Evolutionary conservation across 1,140 invertebrate genomes (phyloP).

Genomic region (Drosophila ironensis): DNA sequence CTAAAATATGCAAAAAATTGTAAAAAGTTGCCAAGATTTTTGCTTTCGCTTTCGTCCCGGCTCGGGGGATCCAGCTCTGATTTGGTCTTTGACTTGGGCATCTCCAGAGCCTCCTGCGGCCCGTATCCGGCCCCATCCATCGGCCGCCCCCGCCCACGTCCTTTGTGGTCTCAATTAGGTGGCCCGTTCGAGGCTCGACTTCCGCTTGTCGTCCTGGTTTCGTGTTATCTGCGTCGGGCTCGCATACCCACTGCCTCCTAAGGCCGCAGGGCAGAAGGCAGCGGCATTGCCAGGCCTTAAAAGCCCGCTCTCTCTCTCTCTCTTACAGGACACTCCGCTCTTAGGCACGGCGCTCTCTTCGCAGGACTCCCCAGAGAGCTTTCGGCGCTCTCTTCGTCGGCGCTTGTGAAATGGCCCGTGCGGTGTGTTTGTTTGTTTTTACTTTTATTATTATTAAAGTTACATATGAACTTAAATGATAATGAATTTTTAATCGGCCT

Average conservation of each 20-base stretch:
- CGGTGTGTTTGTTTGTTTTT: conserved; percentile 44
- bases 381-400: conserved; percentile 53
- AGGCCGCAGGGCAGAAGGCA: conserved; percentile 18
- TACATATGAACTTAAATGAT: conserved; percentile 79
- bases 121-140: background rate
- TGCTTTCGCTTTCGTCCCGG: conserved; percentile 44
- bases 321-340: conserved; percentile 20
- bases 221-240: conserved; percentile 53
- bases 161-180: conserved; percentile 68
- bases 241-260: conserved; percentile 37
- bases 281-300: conserved; percentile 30
- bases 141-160: conserved; percentile 2
- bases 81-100: conserved; percentile 37
- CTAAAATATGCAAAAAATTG: conserved; percentile 44
- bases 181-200: conserved; percentile 29
- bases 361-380: background rate
- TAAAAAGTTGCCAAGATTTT: conserved; percentile 43
- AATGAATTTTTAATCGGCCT: conserved; percentile 66
- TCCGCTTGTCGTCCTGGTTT: conserved; percentile 25
- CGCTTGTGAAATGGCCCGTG: conserved; percentile 5
- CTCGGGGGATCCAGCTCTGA: conserved; percentile 33
- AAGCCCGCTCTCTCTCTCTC: too few species aligned
- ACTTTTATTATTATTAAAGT: conserved; percentile 78
- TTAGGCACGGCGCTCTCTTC: conserved; percentile 2
- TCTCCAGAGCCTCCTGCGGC: background rate